phyloP scores from a whole-genome alignment of 2,797 vertebrate species.

The Urocyon cinereoargenteus region DNA sequence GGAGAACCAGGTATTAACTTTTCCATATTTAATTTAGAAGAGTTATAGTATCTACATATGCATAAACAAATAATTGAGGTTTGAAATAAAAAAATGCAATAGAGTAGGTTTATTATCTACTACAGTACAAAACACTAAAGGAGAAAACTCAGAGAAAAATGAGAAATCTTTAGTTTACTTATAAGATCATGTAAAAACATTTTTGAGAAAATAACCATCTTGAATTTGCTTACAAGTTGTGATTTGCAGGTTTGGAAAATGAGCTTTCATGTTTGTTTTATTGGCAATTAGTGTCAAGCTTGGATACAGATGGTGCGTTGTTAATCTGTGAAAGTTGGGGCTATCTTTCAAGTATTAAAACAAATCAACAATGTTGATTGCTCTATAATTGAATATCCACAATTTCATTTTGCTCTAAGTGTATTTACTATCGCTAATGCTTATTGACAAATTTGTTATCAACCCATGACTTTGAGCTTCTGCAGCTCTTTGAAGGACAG shows the following conservation, averaged over 20 bases:
- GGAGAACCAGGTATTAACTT: neutral
- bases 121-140: neutral
- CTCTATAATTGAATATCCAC: slow-evolving; percentile 64
- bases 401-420: slow-evolving; percentile 61
- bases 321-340: slow-evolving; percentile 48
- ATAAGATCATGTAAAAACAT: neutral
- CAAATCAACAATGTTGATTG: slow-evolving; percentile 62
- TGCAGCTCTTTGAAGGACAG: slow-evolving; percentile 38
- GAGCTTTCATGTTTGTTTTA: slow-evolving; percentile 69
- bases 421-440: slow-evolving; percentile 11
- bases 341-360: slow-evolving; percentile 70
- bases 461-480: slow-evolving; percentile 29
- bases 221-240: slow-evolving; percentile 62
- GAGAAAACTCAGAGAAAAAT: neutral
- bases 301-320: slow-evolving; percentile 59
- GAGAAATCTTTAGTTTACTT: neutral
- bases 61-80: neutral
- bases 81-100: neutral
- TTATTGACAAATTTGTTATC: slow-evolving; percentile 59
- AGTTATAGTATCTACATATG: neutral
- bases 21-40: neutral
- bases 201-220: neutral
- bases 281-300: slow-evolving; percentile 63
- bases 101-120: neutral
- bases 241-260: slow-evolving; percentile 74